Percentiles rank a stretch among this genome's conserved stretches.
phyloP scores from a whole-genome alignment of 2,797 vertebrate species.

The Gymnopithys bicolor region DNA sequence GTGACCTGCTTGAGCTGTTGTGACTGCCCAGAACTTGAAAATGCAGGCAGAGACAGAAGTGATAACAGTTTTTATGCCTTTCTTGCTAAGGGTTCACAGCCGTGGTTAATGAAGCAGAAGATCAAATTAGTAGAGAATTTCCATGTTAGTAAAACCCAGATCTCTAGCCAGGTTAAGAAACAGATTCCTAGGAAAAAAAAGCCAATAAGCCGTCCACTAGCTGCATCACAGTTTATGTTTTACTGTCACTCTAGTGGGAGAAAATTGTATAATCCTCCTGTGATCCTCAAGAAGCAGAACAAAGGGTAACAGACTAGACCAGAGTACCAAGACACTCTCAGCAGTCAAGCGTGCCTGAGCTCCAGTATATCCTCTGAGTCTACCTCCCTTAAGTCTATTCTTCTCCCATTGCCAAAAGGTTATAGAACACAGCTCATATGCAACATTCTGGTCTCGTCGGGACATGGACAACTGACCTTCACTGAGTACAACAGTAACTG shows the following conservation, averaged over 20 bases:
- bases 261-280: not conserved
- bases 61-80: not conserved
- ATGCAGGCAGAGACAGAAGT: not conserved
- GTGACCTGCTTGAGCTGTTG: not conserved
- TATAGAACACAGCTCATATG: rapidly evolving
- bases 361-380: not conserved
- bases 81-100: not conserved
- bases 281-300: not conserved
- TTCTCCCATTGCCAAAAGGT: not conserved
- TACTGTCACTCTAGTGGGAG: not conserved
- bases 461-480: not conserved
- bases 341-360: not conserved
- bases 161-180: not conserved
- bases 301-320: not conserved
- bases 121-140: not conserved
- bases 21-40: not conserved
- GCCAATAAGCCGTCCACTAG: not conserved
- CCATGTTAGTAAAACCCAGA: not conserved
- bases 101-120: not conserved
- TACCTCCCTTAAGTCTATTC: not conserved
- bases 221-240: not conserved
- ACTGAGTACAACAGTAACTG: not conserved
- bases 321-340: not conserved
- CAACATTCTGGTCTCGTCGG: not conserved
- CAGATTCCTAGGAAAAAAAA: not conserved